phyloP scores from a whole-genome alignment of 1,140 invertebrate species.

The Aphis craccivora region DNA sequence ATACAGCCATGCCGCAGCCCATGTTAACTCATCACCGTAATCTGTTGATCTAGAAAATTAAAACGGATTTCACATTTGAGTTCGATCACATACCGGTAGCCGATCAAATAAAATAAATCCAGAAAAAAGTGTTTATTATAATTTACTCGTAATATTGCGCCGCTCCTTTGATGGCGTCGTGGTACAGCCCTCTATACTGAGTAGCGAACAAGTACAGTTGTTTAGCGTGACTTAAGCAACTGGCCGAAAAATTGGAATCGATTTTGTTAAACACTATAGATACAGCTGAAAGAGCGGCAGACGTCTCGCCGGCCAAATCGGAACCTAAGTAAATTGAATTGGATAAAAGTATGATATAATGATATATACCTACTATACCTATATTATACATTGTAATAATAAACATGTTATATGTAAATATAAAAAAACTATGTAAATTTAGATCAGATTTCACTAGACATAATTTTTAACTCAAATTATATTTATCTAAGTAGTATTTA shows the following conservation, averaged over 20 bases:
- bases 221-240: conserved; percentile 67
- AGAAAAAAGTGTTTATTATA: neutral
- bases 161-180: conserved; percentile 68
- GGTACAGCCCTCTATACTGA: conserved; percentile 68
- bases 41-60: conserved; percentile 65
- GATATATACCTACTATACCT: too few relatives aligned
- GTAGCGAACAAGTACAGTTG: conserved; percentile 72
- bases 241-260: conserved; percentile 67
- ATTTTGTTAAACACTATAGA: conserved; percentile 67
- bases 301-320: conserved; percentile 72
- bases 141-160: conserved; percentile 68
- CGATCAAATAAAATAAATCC: neutral
- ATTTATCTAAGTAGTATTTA: too few relatives aligned
- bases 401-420: neutral
- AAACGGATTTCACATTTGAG: neutral
- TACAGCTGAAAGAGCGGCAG: conserved; percentile 70
- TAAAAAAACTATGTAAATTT: too few relatives aligned
- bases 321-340: conserved; percentile 64
- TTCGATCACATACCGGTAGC: neutral
- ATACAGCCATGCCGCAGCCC: conserved; percentile 72
- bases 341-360: neutral
- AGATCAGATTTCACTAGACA: too few relatives aligned
- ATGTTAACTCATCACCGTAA: conserved; percentile 72
- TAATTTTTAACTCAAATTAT: too few relatives aligned
- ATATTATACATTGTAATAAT: neutral